A percentile compares a stretch with the other conserved stretches of the same genome.
These are phyloP conservation scores for Grammomys dolichurus DNA, from an alignment of 2,113 vertebrate genomes.

Conservation along the genomic window DNA sequence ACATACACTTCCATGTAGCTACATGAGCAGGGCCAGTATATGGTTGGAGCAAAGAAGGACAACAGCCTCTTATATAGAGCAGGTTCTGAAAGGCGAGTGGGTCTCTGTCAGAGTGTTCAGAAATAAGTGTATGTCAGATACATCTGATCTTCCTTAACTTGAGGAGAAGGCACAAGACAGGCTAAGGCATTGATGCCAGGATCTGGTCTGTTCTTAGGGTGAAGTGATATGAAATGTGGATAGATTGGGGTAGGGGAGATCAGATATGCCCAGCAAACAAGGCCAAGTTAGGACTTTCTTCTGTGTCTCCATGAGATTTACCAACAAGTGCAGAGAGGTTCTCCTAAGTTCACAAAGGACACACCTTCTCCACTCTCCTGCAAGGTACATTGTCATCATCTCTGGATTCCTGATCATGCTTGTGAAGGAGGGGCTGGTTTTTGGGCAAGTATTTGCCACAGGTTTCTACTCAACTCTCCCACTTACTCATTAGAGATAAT, in stretches of 20 bases:
- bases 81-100: background rate
- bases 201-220: background rate
- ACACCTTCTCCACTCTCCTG: accelerated
- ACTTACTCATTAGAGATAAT: background rate
- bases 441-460: background rate
- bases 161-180: background rate
- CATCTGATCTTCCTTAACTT: background rate
- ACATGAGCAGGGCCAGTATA: background rate
- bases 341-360: background rate
- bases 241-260: background rate
- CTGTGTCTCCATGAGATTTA: background rate
- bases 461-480: background rate
- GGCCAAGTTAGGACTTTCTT: background rate
- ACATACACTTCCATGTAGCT: background rate
- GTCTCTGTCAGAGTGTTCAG: background rate
- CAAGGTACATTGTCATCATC: background rate
- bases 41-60: background rate
- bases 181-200: background rate
- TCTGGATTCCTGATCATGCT: background rate
- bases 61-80: background rate
- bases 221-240: background rate
- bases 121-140: background rate
- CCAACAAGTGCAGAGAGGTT: background rate
- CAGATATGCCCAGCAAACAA: background rate
- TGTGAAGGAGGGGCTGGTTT: background rate